Percentiles rank a stretch among this genome's conserved stretches.
These are phyloP conservation scores for Bombyx mandarina DNA, from an alignment of 1,140 invertebrate species.

Conservation along the genomic window DNA sequence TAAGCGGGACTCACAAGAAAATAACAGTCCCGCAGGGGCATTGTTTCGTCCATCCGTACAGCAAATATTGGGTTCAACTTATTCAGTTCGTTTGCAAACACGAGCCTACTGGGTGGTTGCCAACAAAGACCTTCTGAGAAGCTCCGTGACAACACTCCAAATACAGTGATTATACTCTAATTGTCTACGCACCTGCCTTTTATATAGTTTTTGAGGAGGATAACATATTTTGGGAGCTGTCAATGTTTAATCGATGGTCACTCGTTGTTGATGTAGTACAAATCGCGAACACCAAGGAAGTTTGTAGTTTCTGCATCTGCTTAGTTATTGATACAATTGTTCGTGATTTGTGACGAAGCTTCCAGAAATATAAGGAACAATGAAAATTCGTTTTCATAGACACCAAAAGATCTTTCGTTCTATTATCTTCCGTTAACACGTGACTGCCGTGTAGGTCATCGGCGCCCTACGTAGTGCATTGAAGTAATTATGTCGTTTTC, in stretches of 20 bases:
- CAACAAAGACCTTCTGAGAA: slow-evolving; percentile 54
- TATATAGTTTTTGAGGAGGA: slow-evolving; percentile 57
- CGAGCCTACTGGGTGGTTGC: slow-evolving; percentile 51
- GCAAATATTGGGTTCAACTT: slow-evolving; percentile 58
- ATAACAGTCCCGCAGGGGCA: slow-evolving; percentile 51
- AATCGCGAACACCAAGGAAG: not conserved
- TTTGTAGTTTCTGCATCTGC: no score
- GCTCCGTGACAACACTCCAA: slow-evolving; percentile 62
- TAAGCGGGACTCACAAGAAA: slow-evolving; percentile 42
- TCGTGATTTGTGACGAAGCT: no score
- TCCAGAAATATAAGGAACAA: no score
- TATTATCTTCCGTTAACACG: no score
- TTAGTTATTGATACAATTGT: no score
- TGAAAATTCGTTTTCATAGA: no score
- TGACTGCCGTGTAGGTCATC: no score
- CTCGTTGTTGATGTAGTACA: slow-evolving; percentile 39
- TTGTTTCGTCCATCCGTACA: slow-evolving; percentile 64
- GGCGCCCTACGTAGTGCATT: no score
- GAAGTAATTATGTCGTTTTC: no score
- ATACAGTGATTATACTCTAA: slow-evolving; percentile 64
- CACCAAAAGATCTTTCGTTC: no score
- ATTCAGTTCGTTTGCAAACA: slow-evolving; percentile 63
- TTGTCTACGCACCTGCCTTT: slow-evolving; percentile 57
- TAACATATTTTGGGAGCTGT: slow-evolving; percentile 44
- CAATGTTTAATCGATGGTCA: slow-evolving; percentile 50